These are phyloP conservation scores for Illadopsis cleaveri DNA, from an alignment of 2,113 vertebrate genomes.

Conservation along the genomic window DNA sequence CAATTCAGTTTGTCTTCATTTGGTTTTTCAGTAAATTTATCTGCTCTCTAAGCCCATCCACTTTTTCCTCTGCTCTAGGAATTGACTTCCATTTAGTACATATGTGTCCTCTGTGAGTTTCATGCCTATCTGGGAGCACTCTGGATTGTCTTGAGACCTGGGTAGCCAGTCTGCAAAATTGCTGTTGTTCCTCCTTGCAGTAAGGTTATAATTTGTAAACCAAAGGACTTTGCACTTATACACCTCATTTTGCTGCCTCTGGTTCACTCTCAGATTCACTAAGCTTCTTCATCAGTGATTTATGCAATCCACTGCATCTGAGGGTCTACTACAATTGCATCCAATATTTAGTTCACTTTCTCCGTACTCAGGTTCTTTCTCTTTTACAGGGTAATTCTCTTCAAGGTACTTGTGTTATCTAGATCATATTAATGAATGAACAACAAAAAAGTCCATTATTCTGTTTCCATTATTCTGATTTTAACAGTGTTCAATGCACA, in stretches of 20 bases:
- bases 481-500: neutral
- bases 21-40: constrained; percentile 20
- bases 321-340: neutral
- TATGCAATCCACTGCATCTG: neutral
- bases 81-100: neutral
- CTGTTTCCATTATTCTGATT: neutral
- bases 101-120: neutral
- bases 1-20: neutral
- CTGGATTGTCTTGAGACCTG: neutral
- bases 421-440: neutral
- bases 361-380: neutral
- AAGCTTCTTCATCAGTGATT: neutral
- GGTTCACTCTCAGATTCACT: neutral
- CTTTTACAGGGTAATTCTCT: neutral
- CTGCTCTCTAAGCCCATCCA: neutral
- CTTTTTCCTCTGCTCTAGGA: constrained; percentile 49
- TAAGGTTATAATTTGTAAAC: neutral
- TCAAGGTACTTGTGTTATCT: neutral
- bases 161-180: neutral
- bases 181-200: neutral
- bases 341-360: neutral
- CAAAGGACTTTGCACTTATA: neutral
- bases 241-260: neutral
- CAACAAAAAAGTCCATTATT: neutral
- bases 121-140: neutral